Conservation (phyloP, 2,888 invertebrate genomes). For the Brachyopa scutellaris region DNA sequence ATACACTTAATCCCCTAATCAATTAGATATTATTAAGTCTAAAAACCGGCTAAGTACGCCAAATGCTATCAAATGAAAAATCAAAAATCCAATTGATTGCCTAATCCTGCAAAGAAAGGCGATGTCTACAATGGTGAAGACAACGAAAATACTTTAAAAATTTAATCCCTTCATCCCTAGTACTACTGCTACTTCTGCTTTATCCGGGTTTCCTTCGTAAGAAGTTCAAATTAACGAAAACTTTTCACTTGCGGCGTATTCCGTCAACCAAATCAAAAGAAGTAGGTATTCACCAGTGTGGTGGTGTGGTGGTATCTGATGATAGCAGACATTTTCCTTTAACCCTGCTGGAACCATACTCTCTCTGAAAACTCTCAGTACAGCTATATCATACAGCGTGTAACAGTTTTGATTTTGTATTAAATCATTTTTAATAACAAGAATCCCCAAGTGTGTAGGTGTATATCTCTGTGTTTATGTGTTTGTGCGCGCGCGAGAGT, state of each 20-base stretch:
- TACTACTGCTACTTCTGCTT: not conserved
- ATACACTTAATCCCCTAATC: constrained; percentile 45
- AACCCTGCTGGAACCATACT: no score
- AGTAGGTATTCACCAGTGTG: constrained; percentile 30
- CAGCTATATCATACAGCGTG: not conserved
- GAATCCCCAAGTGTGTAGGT: constrained; percentile 25
- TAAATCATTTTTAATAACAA: constrained; percentile 69
- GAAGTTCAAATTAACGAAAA: constrained; percentile 65
- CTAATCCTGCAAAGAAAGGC: constrained; percentile 18
- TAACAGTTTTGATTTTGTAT: constrained; percentile 67
- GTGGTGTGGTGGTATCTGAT: not conserved
- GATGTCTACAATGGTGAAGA: not conserved
- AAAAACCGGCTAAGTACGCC: constrained; percentile 46
- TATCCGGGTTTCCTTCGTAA: constrained; percentile 8
- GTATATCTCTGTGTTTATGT: not conserved
- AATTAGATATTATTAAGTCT: constrained; percentile 50
- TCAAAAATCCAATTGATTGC: constrained; percentile 49
- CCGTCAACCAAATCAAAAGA: constrained; percentile 64
- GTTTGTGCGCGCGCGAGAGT: not conserved
- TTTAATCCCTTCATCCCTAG: constrained; percentile 30
- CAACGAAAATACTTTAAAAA: constrained; percentile 47
- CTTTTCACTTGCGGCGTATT: constrained; percentile 55
- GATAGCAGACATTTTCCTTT: constrained; percentile 24
- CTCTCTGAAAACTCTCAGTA: no score
- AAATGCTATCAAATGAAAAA: constrained; percentile 36